Evolutionary conservation across 2,797 vertebrate species (phyloP).

Genomic region (Sebastes jordani): DNA sequence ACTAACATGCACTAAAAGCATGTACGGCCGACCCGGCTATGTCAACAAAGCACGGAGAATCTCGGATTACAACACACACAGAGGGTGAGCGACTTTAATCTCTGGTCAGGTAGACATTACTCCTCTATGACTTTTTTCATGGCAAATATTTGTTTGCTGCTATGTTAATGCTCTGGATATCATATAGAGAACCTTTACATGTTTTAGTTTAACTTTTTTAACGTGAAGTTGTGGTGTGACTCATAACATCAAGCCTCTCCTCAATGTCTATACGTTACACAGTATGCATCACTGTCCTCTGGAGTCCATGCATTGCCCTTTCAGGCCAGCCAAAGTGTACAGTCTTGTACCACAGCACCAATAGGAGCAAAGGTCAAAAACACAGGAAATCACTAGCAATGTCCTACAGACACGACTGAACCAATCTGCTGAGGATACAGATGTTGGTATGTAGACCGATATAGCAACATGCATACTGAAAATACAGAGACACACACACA

Average conservation of each 20-base stretch:
- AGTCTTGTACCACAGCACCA: slow-evolving; percentile 21
- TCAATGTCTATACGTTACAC: neutral
- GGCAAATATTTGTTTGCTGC: neutral
- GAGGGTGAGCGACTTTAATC: neutral
- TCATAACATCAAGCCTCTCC: neutral
- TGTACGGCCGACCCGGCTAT: neutral
- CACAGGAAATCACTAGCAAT: slow-evolving; percentile 12
- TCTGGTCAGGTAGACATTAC: neutral
- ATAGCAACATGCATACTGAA: neutral
- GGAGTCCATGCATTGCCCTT: slow-evolving; percentile 18
- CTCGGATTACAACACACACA: neutral
- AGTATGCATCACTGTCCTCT: slow-evolving; percentile 10
- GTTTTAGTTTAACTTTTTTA: neutral
- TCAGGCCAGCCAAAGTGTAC: slow-evolving; percentile 3
- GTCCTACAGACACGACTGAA: slow-evolving; percentile 7
- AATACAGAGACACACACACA: neutral
- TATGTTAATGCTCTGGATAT: neutral
- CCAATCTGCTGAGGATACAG: neutral
- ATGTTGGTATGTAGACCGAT: neutral
- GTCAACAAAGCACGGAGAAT: neutral
- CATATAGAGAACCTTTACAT: neutral
- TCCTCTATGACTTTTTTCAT: neutral
- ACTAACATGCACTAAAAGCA: neutral
- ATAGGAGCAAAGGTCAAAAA: slow-evolving; percentile 47
- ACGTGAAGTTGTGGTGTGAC: neutral